A percentile compares a stretch with the other conserved stretches of the same genome.
phyloP scores from a whole-genome alignment of 2,888 invertebrate genomes.

The Melikaiella ostensackeni region DNA sequence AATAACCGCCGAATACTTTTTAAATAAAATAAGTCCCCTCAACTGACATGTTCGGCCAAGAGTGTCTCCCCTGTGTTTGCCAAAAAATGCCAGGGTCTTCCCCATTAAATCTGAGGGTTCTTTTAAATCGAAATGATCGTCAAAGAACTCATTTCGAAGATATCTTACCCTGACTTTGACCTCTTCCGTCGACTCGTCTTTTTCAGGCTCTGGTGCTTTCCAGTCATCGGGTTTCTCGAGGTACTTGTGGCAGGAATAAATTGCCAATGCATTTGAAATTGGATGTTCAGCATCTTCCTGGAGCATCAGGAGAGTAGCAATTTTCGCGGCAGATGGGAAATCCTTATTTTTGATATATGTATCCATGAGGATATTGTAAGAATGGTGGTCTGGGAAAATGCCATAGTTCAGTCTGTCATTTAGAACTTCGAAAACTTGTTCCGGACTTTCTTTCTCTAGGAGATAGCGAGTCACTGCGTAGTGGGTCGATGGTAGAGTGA shows the following conservation, averaged over 20 bases:
- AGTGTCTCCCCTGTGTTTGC: conserved; percentile 77
- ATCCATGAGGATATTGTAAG: conserved; percentile 89
- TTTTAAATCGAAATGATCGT: conserved; percentile 93
- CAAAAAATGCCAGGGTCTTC: conserved; percentile 87
- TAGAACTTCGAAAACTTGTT: conserved; percentile 79
- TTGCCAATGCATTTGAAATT: conserved; percentile 83
- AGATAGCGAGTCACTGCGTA: conserved; percentile 87
- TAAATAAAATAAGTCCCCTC: conserved; percentile 83
- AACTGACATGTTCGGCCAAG: conserved; percentile 81
- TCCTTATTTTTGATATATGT: conserved; percentile 85
- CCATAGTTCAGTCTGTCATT: conserved; percentile 93
- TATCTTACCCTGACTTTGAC: conserved; percentile 87
- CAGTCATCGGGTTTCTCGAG: conserved; percentile 79
- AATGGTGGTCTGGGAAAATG: conserved; percentile 90
- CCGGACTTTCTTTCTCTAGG: conserved; percentile 82
- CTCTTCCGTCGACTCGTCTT: conserved; percentile 79
- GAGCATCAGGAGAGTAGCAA: conserved; percentile 89
- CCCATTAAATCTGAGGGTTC: conserved; percentile 86
- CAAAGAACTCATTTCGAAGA: conserved; percentile 89
- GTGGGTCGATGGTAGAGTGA: conserved; percentile 87
- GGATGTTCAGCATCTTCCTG: conserved; percentile 91
- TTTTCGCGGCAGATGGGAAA: conserved; percentile 85
- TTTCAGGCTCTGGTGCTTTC: conserved; percentile 76
- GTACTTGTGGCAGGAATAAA: conserved; percentile 88
- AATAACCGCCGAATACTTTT: conserved; percentile 81